Conservation (phyloP, 2,113 vertebrate genomes). For the Burhinus bistriatus region DNA sequence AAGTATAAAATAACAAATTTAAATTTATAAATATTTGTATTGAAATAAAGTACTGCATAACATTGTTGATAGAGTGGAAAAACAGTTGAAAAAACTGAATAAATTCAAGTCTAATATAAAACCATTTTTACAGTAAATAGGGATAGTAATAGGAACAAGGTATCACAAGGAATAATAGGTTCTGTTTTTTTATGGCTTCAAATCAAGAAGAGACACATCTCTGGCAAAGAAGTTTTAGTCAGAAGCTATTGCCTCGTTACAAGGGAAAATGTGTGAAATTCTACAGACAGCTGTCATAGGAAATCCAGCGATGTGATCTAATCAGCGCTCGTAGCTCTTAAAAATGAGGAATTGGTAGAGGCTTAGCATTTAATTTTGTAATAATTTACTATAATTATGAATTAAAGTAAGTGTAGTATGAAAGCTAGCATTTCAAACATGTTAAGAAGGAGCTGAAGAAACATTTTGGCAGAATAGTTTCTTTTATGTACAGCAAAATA, state of each 20-base stretch:
- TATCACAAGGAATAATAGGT: not conserved
- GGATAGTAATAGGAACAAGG: not conserved
- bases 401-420: not conserved
- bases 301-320: not conserved
- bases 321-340: not conserved
- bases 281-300: fast-evolving
- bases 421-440: not conserved
- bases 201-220: not conserved
- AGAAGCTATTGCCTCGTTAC: not conserved
- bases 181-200: not conserved
- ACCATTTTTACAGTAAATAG: not conserved
- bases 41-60: not conserved
- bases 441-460: not conserved
- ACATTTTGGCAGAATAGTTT: not conserved
- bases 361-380: not conserved
- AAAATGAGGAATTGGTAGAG: not conserved
- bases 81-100: not conserved
- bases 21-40: not conserved
- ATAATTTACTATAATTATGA: not conserved
- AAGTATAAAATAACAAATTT: not conserved
- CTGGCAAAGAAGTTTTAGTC: not conserved
- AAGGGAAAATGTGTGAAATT: not conserved
- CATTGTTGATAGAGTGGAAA: not conserved
- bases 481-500: not conserved
- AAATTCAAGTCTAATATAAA: not conserved